A percentile compares a stretch with the other conserved stretches of the same genome.
phyloP scores from a whole-genome alignment of 2,888 invertebrate genomes.

The Spodoptera exigua region DNA sequence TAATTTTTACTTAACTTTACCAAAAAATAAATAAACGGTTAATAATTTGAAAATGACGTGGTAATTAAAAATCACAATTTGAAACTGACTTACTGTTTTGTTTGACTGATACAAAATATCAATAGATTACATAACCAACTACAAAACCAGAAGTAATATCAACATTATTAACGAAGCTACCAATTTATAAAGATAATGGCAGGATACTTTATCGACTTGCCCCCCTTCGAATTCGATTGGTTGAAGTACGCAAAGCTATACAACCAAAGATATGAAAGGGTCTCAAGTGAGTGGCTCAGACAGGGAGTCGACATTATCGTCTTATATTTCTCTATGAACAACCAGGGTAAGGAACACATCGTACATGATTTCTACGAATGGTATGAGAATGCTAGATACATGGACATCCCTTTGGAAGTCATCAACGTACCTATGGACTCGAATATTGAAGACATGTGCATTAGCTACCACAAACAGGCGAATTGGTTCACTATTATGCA shows the following conservation, averaged over 20 bases:
- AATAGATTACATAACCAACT: too few species aligned
- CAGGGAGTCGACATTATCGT: conserved; percentile 73
- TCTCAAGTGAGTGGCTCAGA: conserved; percentile 71
- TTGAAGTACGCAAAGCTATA: conserved; percentile 67
- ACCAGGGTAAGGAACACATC: conserved; percentile 72
- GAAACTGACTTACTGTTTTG: too few species aligned
- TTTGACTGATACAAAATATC: too few species aligned
- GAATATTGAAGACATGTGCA: conserved; percentile 63
- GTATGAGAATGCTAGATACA: conserved; percentile 76
- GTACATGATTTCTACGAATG: conserved; percentile 76
- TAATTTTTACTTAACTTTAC: too few species aligned
- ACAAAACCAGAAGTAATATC: too few species aligned
- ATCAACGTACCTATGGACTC: conserved; percentile 80
- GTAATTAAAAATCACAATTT: too few species aligned
- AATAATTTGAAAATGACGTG: too few species aligned
- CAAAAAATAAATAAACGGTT: too few species aligned
- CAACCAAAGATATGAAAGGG: conserved; percentile 67
- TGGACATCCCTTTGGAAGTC: conserved; percentile 80
- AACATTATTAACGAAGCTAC: too few species aligned
- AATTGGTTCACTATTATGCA: conserved; percentile 81
- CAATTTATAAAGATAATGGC: background rate
- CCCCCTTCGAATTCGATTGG: conserved; percentile 73
- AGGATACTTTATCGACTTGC: conserved; percentile 9
- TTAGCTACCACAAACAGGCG: conserved; percentile 73
- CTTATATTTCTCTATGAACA: conserved; percentile 74